These are phyloP conservation scores for Tragelaphus strepsiceros DNA, from an alignment of 2,113 vertebrate genomes.

Conservation along the genomic window DNA sequence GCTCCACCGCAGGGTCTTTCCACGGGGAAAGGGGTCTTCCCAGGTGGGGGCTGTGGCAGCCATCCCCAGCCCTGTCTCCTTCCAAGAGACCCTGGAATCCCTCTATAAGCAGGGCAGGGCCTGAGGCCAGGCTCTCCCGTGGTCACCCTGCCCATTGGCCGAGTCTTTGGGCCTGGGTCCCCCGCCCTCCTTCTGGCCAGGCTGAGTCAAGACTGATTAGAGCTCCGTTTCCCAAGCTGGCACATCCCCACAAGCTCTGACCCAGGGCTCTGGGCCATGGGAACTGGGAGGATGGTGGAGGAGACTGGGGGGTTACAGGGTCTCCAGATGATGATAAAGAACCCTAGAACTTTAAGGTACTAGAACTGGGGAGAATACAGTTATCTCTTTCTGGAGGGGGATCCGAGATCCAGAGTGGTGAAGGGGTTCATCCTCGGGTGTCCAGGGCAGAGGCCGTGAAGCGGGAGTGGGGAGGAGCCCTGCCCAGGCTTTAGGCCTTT, in stretches of 20 bases:
- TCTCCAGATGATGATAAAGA: too few relatives aligned
- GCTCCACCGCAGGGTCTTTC: rapidly evolving
- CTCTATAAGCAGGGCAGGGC: neutral
- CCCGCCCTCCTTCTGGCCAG: neutral
- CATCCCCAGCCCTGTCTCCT: neutral
- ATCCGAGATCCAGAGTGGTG: neutral
- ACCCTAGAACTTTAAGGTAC: neutral
- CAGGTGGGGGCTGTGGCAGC: neutral
- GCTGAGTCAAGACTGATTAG: neutral
- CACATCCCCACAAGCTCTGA: neutral
- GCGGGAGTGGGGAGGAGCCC: neutral
- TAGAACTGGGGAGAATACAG: neutral
- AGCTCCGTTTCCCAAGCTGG: neutral
- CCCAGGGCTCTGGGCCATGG: neutral
- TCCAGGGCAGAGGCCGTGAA: neutral
- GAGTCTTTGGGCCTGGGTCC: neutral
- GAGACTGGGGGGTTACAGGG: neutral
- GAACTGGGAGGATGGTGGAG: neutral
- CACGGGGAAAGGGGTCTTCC: neutral
- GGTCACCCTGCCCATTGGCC: neutral
- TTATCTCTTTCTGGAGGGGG: neutral
- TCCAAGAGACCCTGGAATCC: neutral
- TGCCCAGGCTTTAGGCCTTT: neutral
- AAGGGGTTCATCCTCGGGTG: neutral
- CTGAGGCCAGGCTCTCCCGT: neutral